Evolutionary conservation across 2,797 vertebrate species (phyloP).

Genomic region (Pseudochaenichthys georgianus): DNA sequence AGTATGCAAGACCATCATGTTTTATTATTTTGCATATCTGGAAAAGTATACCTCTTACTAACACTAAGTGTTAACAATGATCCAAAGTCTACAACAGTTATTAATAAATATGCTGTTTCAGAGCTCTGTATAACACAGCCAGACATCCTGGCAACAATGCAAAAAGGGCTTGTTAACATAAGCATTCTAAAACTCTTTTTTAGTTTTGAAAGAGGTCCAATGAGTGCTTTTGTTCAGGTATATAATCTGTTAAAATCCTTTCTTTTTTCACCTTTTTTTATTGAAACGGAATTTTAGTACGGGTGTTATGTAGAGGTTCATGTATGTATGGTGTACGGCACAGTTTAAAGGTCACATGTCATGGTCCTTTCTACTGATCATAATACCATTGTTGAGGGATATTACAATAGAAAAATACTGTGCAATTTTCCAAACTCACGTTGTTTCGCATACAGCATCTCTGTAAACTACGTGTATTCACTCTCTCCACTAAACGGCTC

Average conservation of each 20-base stretch:
- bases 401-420: no score
- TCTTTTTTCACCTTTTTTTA: not conserved
- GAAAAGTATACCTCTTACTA: constrained; percentile 25
- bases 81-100: constrained; percentile 60
- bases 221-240: not conserved
- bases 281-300: not conserved
- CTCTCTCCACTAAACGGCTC: no score
- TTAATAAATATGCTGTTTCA: constrained; percentile 60
- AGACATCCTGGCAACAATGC: constrained; percentile 39
- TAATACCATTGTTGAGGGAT: no score
- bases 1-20: not conserved
- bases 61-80: constrained; percentile 39
- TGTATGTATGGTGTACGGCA: not conserved
- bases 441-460: no score
- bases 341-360: not conserved
- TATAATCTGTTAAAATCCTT: no score
- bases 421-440: no score
- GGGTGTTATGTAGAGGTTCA: not conserved
- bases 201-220: constrained; percentile 9
- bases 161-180: constrained; percentile 23
- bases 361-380: no score
- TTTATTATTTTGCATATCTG: constrained; percentile 16
- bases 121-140: constrained; percentile 32
- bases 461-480: no score
- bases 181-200: constrained; percentile 6